Evolutionary conservation across 2,797 vertebrate genomes (phyloP).

Genomic region (Halcyon chelicuti): DNA sequence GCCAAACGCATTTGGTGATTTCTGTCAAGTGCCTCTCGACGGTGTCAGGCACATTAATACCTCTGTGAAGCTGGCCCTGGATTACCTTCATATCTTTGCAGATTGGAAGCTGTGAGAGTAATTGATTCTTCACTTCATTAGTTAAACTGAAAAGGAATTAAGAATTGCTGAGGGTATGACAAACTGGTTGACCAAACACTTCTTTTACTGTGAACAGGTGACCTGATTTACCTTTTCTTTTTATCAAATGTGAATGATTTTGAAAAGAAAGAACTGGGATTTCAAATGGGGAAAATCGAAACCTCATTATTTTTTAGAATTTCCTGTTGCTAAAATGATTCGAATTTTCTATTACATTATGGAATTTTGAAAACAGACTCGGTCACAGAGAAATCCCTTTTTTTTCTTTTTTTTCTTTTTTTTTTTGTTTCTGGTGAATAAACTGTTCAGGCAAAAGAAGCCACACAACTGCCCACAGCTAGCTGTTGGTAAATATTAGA

Average conservation of each 20-base stretch:
- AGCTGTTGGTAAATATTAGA: background rate
- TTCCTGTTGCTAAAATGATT: background rate
- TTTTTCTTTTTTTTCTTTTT: background rate
- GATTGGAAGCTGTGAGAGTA: conserved; percentile 54
- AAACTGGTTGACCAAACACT: conserved; percentile 21
- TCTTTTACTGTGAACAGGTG: background rate
- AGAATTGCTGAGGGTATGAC: background rate
- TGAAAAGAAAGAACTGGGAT: background rate
- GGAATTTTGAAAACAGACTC: background rate
- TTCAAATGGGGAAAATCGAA: background rate
- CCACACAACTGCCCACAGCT: background rate
- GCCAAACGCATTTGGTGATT: background rate
- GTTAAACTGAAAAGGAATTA: conserved; percentile 53
- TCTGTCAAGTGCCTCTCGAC: background rate
- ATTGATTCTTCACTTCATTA: conserved; percentile 66
- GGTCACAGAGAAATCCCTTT: background rate
- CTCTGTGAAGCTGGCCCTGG: background rate
- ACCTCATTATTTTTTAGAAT: conserved; percentile 8
- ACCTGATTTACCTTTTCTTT: background rate
- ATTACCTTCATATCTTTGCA: conserved; percentile 37
- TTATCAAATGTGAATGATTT: background rate
- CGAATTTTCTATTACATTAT: background rate
- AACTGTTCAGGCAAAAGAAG: background rate
- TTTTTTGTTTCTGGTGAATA: background rate
- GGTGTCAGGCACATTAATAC: background rate